Evolutionary conservation across 2,888 invertebrate species (phyloP).

Genomic region (Ypsolopha scabrella): DNA sequence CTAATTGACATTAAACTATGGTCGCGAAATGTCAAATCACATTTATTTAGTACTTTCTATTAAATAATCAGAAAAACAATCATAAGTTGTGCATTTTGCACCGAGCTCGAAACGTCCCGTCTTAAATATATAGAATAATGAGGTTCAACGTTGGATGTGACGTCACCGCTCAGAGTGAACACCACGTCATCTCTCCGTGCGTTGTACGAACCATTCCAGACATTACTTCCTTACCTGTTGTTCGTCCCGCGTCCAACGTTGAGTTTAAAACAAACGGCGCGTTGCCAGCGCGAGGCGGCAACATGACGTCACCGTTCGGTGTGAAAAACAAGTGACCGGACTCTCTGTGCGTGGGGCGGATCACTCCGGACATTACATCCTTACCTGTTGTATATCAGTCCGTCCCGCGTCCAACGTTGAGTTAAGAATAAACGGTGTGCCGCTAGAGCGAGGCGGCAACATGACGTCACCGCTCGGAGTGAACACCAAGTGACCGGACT

Average conservation of each 20-base stretch:
- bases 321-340: conserved; percentile 16
- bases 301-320: conserved; percentile 35
- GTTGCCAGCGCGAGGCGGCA: conserved; percentile 37
- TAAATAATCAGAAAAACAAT: too few relatives aligned
- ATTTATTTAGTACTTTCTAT: too few relatives aligned
- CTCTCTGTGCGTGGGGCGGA: conserved; percentile 62
- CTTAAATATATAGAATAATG: too few relatives aligned
- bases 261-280: too few relatives aligned
- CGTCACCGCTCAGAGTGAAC: conserved; percentile 60
- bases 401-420: background rate
- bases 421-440: conserved; percentile 1
- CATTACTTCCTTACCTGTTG: too few relatives aligned
- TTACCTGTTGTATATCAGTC: background rate
- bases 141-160: conserved; percentile 62
- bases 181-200: conserved; percentile 28
- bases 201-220: conserved; percentile 19
- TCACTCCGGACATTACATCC: conserved; percentile 62
- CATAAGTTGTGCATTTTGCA: too few relatives aligned
- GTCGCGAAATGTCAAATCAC: too few relatives aligned
- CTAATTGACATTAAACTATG: too few relatives aligned
- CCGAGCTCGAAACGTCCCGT: too few relatives aligned
- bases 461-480: conserved; percentile 16
- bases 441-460: conserved; percentile 12
- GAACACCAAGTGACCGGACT: conserved; percentile 15
- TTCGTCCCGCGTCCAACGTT: too few relatives aligned